Evolutionary conservation across 2,113 vertebrate species (phyloP), one percentile per base, ranked within the genome.

Genomic region (Origma solitaria): DNA sequence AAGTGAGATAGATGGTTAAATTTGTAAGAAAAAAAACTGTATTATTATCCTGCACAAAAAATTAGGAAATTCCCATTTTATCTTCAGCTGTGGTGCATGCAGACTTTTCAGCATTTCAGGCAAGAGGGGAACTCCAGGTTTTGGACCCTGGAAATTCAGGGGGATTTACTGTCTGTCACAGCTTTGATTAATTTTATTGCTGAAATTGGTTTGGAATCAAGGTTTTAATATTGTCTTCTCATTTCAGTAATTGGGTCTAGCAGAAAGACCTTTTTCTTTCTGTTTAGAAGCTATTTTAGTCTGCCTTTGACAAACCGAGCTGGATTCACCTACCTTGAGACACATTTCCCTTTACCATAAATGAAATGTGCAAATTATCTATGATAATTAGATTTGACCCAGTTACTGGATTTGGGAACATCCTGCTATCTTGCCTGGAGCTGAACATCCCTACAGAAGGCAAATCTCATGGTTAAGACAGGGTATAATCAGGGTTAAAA

Each of bases 301-400:
- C 57, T 84, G 77, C 56, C 33, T 96, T 94, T 90, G 80, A 84
- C 77, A 92, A 92, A 49, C 53, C 0, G 2, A 94, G 78, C 65
- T 84, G 91, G 61, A 91, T 95, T 95, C 86, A 57, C 93, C 73
- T 84, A 94, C 93, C 86, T 92, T 81, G 77, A 95, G 84, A 95
- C 69, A 72, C 42, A 82, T 87, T 97, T 95, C 38, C 57, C 45
- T 89, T 87, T 82, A 58, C 80, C 77, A 82, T 45, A 94, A 89
- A 87, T 57, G 89, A 94, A 95, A 95, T 87, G 83, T 79, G 78
- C 86, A 92, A 91, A 97, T 94, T 95, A 84, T 86, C 92, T 95
- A 91, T 95, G 86, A 96, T 96, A 95, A 97, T 96, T 91, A 96
- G 91, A 95, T 86, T 95, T 94, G 96, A 97, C 94, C 96, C 94